Evolutionary conservation across 2,113 vertebrate species (phyloP).

Genomic region (Rhinopomastus cyanomelas): DNA sequence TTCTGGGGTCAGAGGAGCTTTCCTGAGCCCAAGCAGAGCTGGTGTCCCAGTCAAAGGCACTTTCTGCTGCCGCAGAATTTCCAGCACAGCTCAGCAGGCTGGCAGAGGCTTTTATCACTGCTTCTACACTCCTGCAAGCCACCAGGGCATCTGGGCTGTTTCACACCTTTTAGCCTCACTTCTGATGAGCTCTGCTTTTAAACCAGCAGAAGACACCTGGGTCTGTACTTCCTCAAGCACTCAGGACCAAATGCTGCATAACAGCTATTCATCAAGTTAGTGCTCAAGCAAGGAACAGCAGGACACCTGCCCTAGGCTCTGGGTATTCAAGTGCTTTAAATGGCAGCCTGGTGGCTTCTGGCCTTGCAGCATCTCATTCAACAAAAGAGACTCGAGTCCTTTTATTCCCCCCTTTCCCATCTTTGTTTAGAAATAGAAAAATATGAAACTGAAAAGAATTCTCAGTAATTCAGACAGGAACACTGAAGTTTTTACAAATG

Average conservation of each 20-base stretch:
- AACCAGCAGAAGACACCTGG: not conserved
- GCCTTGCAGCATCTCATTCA: not conserved
- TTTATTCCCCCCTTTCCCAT: rapidly evolving
- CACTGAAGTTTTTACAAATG: not conserved
- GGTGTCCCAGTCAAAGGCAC: not conserved
- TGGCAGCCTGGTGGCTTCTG: not conserved
- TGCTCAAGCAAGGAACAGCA: not conserved
- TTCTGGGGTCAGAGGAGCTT: not conserved
- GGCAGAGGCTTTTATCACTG: not conserved
- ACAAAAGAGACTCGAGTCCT: not conserved
- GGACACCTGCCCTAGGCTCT: not conserved
- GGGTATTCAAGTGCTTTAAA: not conserved
- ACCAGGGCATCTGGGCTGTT: not conserved
- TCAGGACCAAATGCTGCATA: not conserved
- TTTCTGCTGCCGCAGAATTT: not conserved
- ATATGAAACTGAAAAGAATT: not conserved
- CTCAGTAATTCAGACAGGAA: not conserved
- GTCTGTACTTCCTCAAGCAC: not conserved
- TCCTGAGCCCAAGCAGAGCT: not conserved
- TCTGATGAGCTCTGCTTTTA: not conserved
- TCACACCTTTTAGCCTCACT: not conserved
- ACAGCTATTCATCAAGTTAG: not conserved
- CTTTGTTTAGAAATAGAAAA: not conserved
- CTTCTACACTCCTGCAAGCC: not conserved
- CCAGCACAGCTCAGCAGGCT: not conserved